Evolutionary conservation across 2,888 invertebrate species (phyloP), one percentile per base, ranked within the genome.

Genomic region (Mythimna impura): DNA sequence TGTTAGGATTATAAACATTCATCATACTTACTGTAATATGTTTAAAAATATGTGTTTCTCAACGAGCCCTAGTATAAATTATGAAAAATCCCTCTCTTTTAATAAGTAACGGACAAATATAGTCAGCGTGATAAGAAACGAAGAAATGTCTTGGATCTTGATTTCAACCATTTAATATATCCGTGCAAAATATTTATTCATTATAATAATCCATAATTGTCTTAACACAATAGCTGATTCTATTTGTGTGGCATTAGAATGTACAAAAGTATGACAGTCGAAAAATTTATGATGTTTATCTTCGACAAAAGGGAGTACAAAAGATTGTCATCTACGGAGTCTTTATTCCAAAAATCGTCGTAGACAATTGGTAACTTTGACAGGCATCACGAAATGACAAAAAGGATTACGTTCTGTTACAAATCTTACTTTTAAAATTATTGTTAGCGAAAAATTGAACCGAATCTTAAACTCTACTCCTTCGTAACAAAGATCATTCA

Each of bases 331-430:
- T 93, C 93, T 93, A 91, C 91, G 91, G 89, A 88, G 89, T 88
- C 91, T 90, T 91, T 93, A 91, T 93, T 91, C 91, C 89, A 84
- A 89, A 93, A 92, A 91, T 89, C 92, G 86, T 86, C 90, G 87
- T 93, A 94, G 93, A 96, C 95, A 95, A 95, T 95, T 94, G 93
- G 90, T 89, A 92, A 93, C 91, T 91, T 94, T 94, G 95, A 95
- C 96, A 94, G 90, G 89, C 93, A 89, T 93, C 91, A 91, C 91
- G 85, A 92, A 90, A 88, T 90, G 88, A 93, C 94, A 93, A 92
- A 94, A 95, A 94, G 96, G 96, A 95, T 96, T 94, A 94, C 88
- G 89, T 88, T 76, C 86, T 50, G 76, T 60, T 69, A 74, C 68
- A 71, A 36, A 82, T 74, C 75, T 75, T 79, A 72, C 78, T 76